Percentiles rank a stretch among this genome's conserved stretches.
Evolutionary conservation across 2,113 vertebrate genomes (phyloP).

Genomic region (Neodontobutis hainanensis): DNA sequence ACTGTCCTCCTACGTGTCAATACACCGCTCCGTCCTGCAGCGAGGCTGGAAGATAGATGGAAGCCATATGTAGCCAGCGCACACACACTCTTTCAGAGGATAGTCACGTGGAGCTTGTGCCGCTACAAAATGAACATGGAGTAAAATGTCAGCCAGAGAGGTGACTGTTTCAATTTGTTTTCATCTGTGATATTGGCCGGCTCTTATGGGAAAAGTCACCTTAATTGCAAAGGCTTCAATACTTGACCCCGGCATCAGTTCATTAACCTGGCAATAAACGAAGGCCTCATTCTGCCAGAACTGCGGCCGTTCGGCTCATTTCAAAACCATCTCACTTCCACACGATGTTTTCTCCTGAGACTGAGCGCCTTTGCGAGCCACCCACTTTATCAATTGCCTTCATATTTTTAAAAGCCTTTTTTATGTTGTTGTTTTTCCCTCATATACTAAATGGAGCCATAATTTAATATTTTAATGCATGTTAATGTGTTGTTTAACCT

Average conservation of each 20-base stretch:
- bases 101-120: background rate
- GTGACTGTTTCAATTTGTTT: slow-evolving; percentile 46
- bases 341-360: slow-evolving; percentile 16
- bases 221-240: slow-evolving; percentile 58
- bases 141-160: slow-evolving; percentile 27
- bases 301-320: slow-evolving; percentile 53
- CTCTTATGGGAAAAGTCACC: slow-evolving; percentile 58
- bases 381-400: slow-evolving; percentile 77
- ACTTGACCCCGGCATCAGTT: slow-evolving; percentile 67
- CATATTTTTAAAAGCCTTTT: slow-evolving; percentile 85
- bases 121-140: slow-evolving; percentile 5
- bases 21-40: slow-evolving; percentile 38
- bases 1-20: slow-evolving; percentile 59
- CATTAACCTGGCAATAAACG: slow-evolving; percentile 68
- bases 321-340: slow-evolving; percentile 49
- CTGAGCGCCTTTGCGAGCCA: slow-evolving; percentile 30
- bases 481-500: slow-evolving; percentile 86
- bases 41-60: slow-evolving; percentile 33
- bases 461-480: slow-evolving; percentile 85
- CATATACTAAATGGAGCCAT: slow-evolving; percentile 83
- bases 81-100: slow-evolving; percentile 22
- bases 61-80: slow-evolving; percentile 8
- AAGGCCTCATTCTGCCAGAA: slow-evolving; percentile 47
- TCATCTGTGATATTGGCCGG: slow-evolving; percentile 18
- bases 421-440: slow-evolving; percentile 84